Evolutionary conservation across 1,140 invertebrate species (phyloP), one percentile per base, ranked within the genome.

Genomic region (Arion vulgaris): DNA sequence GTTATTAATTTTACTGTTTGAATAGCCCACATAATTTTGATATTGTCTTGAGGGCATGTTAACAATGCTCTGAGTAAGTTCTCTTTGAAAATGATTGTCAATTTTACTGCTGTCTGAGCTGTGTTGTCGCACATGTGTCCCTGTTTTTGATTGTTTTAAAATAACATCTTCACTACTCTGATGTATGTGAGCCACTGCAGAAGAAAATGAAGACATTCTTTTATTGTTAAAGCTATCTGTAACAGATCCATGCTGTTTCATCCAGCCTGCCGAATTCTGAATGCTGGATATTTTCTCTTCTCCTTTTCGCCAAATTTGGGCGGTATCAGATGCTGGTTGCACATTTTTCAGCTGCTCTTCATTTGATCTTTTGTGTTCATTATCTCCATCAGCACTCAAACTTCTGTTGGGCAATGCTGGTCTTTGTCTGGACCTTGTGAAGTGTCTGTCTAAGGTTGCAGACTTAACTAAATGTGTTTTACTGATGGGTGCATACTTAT

Each of bases 161-260:
- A 66, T 2, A 7, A 28, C 28, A 66, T 57, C 26, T 57, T 26
- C 68, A 49, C 72, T 53, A 38, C 53, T 4, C 34, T 76, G 74
- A n/a, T 49, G 74, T 41, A 76, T 26, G 49, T 76, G 39, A 51
- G 74, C 78, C 51, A 78, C 76, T 41, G 76, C 76, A 32, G 57
- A 78, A 41, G 76, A 53, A 68, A 78, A 78, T 28, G 76, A 78
- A 13, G 76, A 78, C 32, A 66, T 36, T 7, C 5, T n/a, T 66
- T n/a, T 26, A 7, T 34, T 23, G 15, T 19, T 53, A 23, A 9
- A 39, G 57, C 57, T 79, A n/a, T 53, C 49, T 51, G 74, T 36
- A 49, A 28, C 28, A 32, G 1, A 17, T 26, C 11, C n/a, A 34
- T 71, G 78, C 34, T 80, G 66, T 28, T 26, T 69, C 38, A 49